Evolutionary conservation across 2,888 invertebrate genomes (phyloP), one percentile per base, ranked within the genome.

Genomic region (Callinectes sapidus): DNA sequence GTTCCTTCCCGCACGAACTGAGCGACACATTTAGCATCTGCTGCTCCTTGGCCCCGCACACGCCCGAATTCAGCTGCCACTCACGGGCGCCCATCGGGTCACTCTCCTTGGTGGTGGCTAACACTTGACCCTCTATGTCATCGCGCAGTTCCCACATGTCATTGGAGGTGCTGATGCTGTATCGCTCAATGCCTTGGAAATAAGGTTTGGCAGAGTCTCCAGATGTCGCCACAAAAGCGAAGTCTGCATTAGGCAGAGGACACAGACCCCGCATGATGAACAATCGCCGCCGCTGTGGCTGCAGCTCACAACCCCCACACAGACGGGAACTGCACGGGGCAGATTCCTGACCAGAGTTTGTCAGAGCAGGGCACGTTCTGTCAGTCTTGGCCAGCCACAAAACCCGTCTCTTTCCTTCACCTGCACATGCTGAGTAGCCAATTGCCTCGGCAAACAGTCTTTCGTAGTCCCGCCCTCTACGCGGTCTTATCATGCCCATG

Each of bases 181-280:
- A 90, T 10, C 87, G 87, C 81, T 90, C 92, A 35, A 92, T 81
- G 35, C 92, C 92, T 81, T 90, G 90, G 90, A 92, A 92, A 42
- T 87, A 90, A 5, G 90, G 92, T n/a, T 81, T 42, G 13, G 90
- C 71, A 35, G 55, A 71, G n/a, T 55, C 39, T 48, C 54, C 81
- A 28, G 87, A 71, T 3, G 87, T 54, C 10, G 90, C 85, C 6
- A 92, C 90, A 42, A 92, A 92, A 42, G 90, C 92, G 77, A 92
- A 86, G 81, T 92, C 92, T n/a, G 55, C 35, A 13, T 86, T 39
- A 18, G 90, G 48, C 66, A 77, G 71, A 42, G 92, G 81, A 39
- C 92, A 92, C 28, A 92, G n/a, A 6, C 92, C 92, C 8, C 92
- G 87, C 87, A 92, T 55, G 14, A 90, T 71, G 87, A 87, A 92